Evolutionary conservation across 2,797 vertebrate genomes (phyloP).

Genomic region (Urocyon cinereoargenteus): DNA sequence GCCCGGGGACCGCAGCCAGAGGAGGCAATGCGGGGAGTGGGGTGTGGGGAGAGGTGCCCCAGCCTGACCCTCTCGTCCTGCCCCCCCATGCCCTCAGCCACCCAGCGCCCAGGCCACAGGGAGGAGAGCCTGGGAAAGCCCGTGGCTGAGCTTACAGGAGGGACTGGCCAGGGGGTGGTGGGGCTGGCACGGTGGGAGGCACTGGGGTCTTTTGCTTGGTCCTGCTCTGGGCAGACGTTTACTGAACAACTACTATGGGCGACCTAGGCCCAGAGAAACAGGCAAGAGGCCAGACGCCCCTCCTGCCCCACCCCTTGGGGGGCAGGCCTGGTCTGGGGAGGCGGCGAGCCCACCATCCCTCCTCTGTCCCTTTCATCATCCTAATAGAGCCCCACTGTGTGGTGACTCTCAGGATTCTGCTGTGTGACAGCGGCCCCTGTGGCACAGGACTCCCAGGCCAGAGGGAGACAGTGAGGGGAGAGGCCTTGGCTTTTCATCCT

Average conservation of each 20-base stretch:
- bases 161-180: background rate
- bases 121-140: background rate
- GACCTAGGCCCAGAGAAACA: background rate
- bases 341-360: background rate
- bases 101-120: background rate
- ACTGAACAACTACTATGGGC: background rate
- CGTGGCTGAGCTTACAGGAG: background rate
- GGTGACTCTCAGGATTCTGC: background rate
- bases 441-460: background rate
- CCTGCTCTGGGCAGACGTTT: background rate
- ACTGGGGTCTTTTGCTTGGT: background rate
- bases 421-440: background rate
- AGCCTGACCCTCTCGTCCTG: background rate
- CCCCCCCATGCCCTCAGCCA: background rate
- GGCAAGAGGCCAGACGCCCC: background rate
- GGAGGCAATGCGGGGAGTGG: background rate
- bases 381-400: background rate
- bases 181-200: background rate
- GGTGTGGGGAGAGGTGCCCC: background rate
- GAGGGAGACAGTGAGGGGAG: background rate
- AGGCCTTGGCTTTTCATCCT: background rate
- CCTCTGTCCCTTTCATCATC: background rate
- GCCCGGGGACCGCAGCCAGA: background rate
- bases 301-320: background rate
- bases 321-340: background rate